Conservation (phyloP, 2,113 vertebrate genomes). For the Chloropsis hardwickii region DNA sequence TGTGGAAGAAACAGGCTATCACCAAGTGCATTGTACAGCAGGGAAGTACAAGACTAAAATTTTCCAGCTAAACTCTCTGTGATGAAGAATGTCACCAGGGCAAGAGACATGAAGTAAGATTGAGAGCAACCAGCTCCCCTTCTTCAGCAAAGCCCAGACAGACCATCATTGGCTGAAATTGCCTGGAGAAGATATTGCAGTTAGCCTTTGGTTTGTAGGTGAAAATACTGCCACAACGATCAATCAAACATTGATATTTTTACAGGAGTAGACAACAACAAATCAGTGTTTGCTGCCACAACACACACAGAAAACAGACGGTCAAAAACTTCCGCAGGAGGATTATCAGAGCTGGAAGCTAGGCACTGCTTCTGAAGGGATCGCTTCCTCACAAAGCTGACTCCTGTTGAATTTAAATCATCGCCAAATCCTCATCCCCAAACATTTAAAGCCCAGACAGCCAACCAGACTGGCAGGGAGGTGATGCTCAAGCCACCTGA, state of each 20-base stretch:
- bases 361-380: neutral
- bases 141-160: conserved; percentile 10
- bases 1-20: neutral
- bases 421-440: neutral
- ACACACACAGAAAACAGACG: neutral
- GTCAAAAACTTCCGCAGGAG: neutral
- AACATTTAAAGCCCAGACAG: rapidly evolving
- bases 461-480: neutral
- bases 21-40: neutral
- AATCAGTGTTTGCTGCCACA: neutral
- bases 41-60: neutral
- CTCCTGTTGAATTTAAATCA: neutral
- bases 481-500: neutral
- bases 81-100: neutral
- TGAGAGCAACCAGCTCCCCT: neutral
- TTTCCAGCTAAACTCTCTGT: neutral
- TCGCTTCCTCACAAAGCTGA: rapidly evolving
- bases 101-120: neutral
- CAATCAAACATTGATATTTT: conserved; percentile 17
- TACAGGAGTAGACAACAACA: conserved; percentile 2
- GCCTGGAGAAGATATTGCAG: neutral
- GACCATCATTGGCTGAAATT: conserved; percentile 10
- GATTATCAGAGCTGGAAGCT: neutral
- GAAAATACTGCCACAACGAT: conserved; percentile 7
- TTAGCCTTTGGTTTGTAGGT: conserved; percentile 30